These are phyloP conservation scores for Drosophila subquinaria DNA, from an alignment of 2,888 invertebrate species.

Conservation along the genomic window DNA sequence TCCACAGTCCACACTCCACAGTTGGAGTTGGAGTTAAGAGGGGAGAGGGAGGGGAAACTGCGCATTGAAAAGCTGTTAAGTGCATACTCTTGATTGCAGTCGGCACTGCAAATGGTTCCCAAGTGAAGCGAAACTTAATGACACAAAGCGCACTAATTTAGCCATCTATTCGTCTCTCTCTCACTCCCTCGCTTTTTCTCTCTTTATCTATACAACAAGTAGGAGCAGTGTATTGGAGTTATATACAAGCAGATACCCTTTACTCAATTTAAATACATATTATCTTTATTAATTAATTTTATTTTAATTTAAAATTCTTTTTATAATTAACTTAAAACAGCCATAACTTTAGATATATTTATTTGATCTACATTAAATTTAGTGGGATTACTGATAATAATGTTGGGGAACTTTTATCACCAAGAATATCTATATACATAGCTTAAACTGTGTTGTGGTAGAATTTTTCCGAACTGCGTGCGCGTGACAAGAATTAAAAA, in stretches of 20 bases:
- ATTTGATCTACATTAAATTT: not conserved
- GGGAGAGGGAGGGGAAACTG: not conserved
- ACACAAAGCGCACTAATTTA: constrained; percentile 75
- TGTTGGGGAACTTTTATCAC: fast-evolving
- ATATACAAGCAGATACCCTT: not conserved
- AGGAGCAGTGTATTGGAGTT: not conserved
- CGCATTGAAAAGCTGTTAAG: constrained; percentile 56
- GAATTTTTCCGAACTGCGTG: too few species aligned
- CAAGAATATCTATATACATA: not conserved
- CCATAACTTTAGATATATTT: not conserved
- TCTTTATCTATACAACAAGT: constrained; percentile 1
- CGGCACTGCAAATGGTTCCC: constrained; percentile 48
- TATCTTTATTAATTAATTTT: not conserved
- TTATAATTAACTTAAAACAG: not conserved
- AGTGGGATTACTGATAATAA: not conserved
- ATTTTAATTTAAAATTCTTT: too few species aligned
- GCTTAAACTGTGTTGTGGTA: too few species aligned
- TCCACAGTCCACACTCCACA: not conserved
- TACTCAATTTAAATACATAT: not conserved
- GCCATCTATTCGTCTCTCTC: constrained; percentile 9
- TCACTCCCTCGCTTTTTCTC: not conserved
- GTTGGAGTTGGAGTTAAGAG: not conserved
- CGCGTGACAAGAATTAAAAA: too few species aligned
- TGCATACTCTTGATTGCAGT: constrained; percentile 68
- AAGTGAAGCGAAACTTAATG: constrained; percentile 73